These are phyloP conservation scores for Oenanthe oenanthe DNA, from an alignment of 2,113 vertebrate genomes.

Conservation along the genomic window DNA sequence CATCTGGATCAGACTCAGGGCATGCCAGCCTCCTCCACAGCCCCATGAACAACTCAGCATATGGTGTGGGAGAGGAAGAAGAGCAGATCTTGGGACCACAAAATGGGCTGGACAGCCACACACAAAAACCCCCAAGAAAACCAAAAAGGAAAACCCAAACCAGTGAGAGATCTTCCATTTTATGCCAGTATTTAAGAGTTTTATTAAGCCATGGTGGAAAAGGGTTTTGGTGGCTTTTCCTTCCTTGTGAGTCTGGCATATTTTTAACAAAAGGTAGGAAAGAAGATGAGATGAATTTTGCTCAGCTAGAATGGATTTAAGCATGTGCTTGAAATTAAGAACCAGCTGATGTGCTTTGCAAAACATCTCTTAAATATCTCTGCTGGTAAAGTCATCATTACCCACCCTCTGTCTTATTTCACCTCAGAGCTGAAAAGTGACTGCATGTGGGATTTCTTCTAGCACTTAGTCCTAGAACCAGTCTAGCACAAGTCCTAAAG, in stretches of 20 bases:
- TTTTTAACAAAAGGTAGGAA: not conserved
- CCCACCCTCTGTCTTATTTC: accelerated
- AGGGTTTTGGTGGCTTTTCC: not conserved
- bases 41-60: not conserved
- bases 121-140: not conserved
- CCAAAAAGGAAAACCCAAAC: not conserved
- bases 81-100: not conserved
- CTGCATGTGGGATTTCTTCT: not conserved
- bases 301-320: not conserved
- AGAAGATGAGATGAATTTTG: accelerated
- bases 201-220: not conserved
- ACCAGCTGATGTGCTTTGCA: not conserved
- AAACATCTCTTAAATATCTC: not conserved
- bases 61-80: not conserved
- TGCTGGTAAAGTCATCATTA: not conserved
- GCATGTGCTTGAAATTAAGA: not conserved
- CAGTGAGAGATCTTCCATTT: not conserved
- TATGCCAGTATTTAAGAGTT: not conserved
- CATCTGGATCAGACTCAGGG: not conserved
- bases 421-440: not conserved
- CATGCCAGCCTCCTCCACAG: not conserved
- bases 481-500: not conserved
- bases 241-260: not conserved
- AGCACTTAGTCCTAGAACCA: not conserved
- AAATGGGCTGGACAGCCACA: not conserved